These are phyloP conservation scores for Protomyctophum bolini DNA, from an alignment of 2,113 vertebrate genomes.

Conservation along the genomic window DNA sequence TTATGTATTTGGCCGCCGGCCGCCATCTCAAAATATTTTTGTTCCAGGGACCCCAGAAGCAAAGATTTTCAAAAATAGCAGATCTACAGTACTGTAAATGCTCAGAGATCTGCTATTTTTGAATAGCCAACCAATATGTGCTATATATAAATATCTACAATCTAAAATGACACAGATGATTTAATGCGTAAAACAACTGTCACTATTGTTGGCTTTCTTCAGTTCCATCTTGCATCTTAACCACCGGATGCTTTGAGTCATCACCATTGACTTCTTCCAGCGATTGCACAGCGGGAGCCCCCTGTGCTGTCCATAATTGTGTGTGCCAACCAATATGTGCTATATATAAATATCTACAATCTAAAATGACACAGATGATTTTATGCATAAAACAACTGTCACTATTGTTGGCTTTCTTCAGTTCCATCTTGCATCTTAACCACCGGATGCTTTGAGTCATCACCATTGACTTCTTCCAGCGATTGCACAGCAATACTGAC, in stretches of 20 bases:
- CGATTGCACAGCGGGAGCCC: constrained; percentile 5
- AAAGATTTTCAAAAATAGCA: no score
- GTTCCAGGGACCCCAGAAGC: no score
- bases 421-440: constrained; percentile 17
- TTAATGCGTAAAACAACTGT: not conserved
- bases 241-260: not conserved
- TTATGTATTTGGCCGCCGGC: no score
- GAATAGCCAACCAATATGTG: no score
- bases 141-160: no score
- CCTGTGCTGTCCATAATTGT: constrained; percentile 54
- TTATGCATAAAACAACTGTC: not conserved
- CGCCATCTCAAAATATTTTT: no score
- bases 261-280: not conserved
- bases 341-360: no score
- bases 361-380: no score
- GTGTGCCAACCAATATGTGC: constrained; percentile 26
- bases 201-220: not conserved
- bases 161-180: no score
- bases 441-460: not conserved
- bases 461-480: not conserved
- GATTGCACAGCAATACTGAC: constrained; percentile 25
- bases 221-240: constrained; percentile 13
- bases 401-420: not conserved
- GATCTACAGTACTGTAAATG: no score
- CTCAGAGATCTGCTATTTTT: no score